These are phyloP conservation scores for Ceratosolen solmsi DNA, from an alignment of 1,140 invertebrate species.

Conservation along the genomic window DNA sequence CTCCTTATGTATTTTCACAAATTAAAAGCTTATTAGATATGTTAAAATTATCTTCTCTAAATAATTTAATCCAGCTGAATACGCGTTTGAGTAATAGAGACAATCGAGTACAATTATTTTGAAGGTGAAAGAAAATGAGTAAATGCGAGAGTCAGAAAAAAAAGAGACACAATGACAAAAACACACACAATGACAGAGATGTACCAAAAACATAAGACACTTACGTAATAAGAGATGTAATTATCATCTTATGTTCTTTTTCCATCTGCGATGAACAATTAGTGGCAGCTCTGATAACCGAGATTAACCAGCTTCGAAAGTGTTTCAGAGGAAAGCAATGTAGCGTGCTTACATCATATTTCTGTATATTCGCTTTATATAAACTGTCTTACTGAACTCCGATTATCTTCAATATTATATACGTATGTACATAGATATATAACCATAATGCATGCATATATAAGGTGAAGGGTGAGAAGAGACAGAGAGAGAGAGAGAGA, in stretches of 20 bases:
- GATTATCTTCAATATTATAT: background rate
- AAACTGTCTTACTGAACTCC: background rate
- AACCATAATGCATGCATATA: conserved; percentile 4
- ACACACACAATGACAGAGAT: too few species aligned
- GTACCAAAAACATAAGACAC: background rate
- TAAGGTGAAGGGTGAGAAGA: background rate
- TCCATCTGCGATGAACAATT: background rate
- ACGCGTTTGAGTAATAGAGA: background rate
- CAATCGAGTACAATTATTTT: background rate
- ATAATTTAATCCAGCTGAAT: too few species aligned
- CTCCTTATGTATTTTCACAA: too few species aligned
- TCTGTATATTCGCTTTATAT: conserved; percentile 5
- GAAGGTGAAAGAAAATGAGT: background rate
- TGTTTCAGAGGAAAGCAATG: conserved; percentile 24
- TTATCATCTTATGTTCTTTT: background rate
- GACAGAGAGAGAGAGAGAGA: background rate
- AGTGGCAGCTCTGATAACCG: conserved; percentile 18
- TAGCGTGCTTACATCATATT: background rate
- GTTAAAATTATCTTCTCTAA: too few species aligned
- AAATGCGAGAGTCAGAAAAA: background rate
- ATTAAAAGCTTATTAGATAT: too few species aligned
- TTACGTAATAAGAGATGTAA: background rate
- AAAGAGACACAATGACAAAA: background rate
- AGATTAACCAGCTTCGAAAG: conserved; percentile 4
- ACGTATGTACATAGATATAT: background rate